phyloP scores from a whole-genome alignment of 2,113 vertebrate genomes.

The Nothocercus nigrocapillus region DNA sequence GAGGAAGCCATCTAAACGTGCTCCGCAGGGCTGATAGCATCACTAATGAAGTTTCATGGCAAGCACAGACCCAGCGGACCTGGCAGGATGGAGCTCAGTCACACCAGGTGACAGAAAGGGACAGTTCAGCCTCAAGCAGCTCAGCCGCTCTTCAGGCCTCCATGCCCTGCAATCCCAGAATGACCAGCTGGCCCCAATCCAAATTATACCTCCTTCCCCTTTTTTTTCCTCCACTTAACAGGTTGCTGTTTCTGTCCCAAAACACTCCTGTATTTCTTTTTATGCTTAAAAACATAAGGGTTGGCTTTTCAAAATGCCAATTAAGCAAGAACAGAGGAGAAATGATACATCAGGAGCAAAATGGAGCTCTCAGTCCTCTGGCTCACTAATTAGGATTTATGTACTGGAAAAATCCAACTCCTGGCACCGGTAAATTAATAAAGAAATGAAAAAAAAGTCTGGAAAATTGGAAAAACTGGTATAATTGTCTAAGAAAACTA shows the following conservation, averaged over 20 bases:
- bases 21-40: background rate
- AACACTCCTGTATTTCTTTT: background rate
- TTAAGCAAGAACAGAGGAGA: conserved; percentile 55
- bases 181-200: background rate
- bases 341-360: conserved; percentile 59
- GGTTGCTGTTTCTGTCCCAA: conserved; percentile 15
- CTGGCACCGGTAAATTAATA: conserved; percentile 59
- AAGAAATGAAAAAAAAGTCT: conserved; percentile 55
- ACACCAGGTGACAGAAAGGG: background rate
- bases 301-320: conserved; percentile 25
- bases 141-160: background rate
- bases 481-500: conserved; percentile 65
- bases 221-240: background rate
- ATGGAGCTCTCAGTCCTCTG: conserved; percentile 34
- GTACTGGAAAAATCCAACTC: conserved; percentile 62
- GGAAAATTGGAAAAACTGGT: conserved; percentile 59
- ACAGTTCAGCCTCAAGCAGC: background rate
- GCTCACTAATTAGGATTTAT: conserved; percentile 67
- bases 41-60: background rate
- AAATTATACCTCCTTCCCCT: background rate
- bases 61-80: background rate
- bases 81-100: background rate
- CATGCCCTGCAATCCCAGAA: background rate
- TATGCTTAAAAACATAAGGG: conserved; percentile 1
- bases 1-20: background rate